A percentile compares a stretch with the other conserved stretches of the same genome.
phyloP scores from a whole-genome alignment of 2,113 vertebrate genomes.

The Pogona vitticeps region DNA sequence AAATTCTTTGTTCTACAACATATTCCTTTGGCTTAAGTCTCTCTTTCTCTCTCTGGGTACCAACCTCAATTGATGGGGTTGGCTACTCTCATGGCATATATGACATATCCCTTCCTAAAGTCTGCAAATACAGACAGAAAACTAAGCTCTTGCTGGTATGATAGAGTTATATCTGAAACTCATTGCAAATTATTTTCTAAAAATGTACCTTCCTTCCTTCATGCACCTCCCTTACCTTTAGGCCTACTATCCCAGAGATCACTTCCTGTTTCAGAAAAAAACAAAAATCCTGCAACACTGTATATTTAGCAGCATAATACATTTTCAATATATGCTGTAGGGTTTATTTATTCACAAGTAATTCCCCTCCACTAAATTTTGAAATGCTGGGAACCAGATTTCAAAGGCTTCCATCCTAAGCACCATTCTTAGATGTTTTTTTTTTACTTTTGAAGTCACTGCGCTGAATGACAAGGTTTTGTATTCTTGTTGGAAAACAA shows the following conservation, averaged over 20 bases:
- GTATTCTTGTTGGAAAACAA: not conserved
- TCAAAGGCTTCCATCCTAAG: not conserved
- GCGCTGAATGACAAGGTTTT: not conserved
- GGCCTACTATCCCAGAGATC: not conserved
- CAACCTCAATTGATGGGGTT: no score
- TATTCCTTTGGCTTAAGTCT: not conserved
- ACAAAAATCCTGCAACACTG: not conserved
- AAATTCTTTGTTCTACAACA: not conserved
- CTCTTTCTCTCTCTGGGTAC: no score
- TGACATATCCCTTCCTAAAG: no score
- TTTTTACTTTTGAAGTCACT: not conserved
- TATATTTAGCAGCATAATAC: not conserved
- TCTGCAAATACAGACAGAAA: not conserved
- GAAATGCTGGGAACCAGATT: not conserved
- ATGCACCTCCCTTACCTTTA: not conserved
- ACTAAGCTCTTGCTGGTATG: no score
- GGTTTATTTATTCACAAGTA: not conserved
- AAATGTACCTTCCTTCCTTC: not conserved
- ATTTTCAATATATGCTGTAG: not conserved
- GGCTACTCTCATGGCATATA: no score
- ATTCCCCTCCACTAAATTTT: not conserved
- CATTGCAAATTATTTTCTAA: not conserved
- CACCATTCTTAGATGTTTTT: no score
- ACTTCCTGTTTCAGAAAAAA: not conserved
- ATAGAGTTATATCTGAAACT: not conserved